Percentiles rank a stretch among this genome's conserved stretches.
Evolutionary conservation across 2,888 invertebrate genomes (phyloP).

Genomic region (Microdon myrmicae): DNA sequence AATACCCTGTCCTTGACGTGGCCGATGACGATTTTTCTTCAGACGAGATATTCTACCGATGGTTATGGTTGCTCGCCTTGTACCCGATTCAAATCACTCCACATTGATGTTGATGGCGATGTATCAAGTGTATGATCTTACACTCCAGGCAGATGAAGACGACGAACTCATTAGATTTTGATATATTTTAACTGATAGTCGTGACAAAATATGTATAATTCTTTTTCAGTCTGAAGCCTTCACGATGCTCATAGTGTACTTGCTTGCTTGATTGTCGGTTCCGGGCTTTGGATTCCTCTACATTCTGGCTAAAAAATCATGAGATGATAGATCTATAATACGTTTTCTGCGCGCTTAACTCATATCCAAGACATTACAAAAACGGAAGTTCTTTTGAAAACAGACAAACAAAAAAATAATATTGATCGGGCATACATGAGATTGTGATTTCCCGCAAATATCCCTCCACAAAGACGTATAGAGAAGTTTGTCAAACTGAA

Average conservation of each 20-base stretch:
- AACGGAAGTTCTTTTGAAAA: too few relatives aligned
- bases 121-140: too few relatives aligned
- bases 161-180: background rate
- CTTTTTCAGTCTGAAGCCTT: conserved; percentile 47
- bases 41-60: conserved; percentile 28
- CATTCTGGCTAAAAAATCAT: conserved; percentile 20
- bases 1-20: conserved; percentile 25
- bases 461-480: too few relatives aligned
- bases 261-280: too few relatives aligned
- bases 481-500: conserved; percentile 18
- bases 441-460: too few relatives aligned
- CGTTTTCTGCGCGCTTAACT: conserved; percentile 22
- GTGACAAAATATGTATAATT: conserved; percentile 39
- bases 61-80: conserved; percentile 28
- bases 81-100: too few relatives aligned
- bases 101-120: too few relatives aligned
- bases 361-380: conserved; percentile 9
- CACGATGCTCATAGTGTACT: conserved; percentile 13
- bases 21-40: conserved; percentile 29
- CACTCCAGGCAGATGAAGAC: conserved; percentile 8
- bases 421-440: too few relatives aligned
- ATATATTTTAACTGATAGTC: too few relatives aligned
- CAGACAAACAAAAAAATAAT: too few relatives aligned
- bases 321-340: conserved; percentile 26
- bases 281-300: conserved; percentile 45